Percentiles rank a stretch among this genome's conserved stretches.
Evolutionary conservation across 1,140 invertebrate genomes (phyloP).

Genomic region (Coptotermes formosanus): DNA sequence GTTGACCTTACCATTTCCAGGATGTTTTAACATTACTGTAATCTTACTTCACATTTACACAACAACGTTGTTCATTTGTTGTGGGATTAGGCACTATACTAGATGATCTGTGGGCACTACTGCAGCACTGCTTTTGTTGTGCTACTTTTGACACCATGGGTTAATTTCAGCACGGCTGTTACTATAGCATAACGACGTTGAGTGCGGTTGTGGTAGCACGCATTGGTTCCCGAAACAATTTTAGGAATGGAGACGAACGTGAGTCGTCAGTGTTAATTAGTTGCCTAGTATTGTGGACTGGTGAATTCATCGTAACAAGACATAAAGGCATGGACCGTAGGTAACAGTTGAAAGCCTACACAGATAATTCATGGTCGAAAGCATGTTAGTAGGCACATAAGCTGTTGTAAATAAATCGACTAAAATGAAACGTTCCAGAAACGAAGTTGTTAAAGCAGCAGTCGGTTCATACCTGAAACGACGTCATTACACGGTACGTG

Average conservation of each 20-base stretch:
- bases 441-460: conserved; percentile 49
- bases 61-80: not conserved
- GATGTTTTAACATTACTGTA: not conserved
- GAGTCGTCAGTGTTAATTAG: not conserved
- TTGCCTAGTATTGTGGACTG: not conserved
- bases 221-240: not conserved
- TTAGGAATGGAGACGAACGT: not conserved
- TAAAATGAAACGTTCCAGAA: conserved; percentile 52
- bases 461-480: conserved; percentile 52
- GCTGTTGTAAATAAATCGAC: conserved; percentile 34
- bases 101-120: too few relatives aligned
- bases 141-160: too few relatives aligned
- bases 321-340: not conserved
- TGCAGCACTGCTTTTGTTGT: too few relatives aligned
- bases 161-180: too few relatives aligned
- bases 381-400: too few relatives aligned
- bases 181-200: too few relatives aligned
- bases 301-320: not conserved
- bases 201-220: too few relatives aligned
- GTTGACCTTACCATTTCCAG: not conserved
- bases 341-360: not conserved
- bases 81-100: too few relatives aligned
- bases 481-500: conserved; percentile 49
- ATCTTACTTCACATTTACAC: not conserved
- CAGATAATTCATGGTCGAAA: too few relatives aligned